A percentile compares a stretch with the other conserved stretches of the same genome.
These are phyloP conservation scores for Leptobrachium ailaonicum DNA, from an alignment of 2,113 vertebrate genomes.

Conservation along the genomic window DNA sequence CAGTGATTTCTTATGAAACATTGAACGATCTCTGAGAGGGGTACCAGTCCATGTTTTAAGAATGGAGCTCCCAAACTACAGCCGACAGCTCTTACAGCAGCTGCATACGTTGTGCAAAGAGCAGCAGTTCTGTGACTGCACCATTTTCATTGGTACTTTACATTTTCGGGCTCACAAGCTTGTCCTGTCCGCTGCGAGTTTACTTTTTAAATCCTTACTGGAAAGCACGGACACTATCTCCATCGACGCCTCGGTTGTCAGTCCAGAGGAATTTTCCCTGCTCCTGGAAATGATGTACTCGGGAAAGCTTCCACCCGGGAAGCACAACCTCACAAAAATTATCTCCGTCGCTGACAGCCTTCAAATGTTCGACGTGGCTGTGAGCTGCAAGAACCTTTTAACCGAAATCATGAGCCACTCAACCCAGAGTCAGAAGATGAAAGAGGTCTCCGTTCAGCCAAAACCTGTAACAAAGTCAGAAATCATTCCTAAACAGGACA, in stretches of 20 bases:
- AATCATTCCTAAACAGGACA: slow-evolving; percentile 26
- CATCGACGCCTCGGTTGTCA: slow-evolving; percentile 75
- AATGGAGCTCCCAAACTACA: slow-evolving; percentile 84
- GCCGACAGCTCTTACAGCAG: slow-evolving; percentile 83
- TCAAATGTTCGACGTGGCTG: slow-evolving; percentile 89
- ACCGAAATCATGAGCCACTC: slow-evolving; percentile 71
- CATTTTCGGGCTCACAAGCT: slow-evolving; percentile 82
- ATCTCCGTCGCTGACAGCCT: slow-evolving; percentile 81
- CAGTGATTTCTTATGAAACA: background rate
- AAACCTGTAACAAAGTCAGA: slow-evolving; percentile 38
- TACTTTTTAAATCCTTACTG: slow-evolving; percentile 83
- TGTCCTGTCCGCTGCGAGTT: slow-evolving; percentile 82
- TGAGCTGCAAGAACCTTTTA: slow-evolving; percentile 82
- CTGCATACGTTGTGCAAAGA: slow-evolving; percentile 78
- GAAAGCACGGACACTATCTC: slow-evolving; percentile 80
- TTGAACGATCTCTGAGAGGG: background rate
- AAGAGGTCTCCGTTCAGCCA: slow-evolving; percentile 48
- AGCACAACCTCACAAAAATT: slow-evolving; percentile 81
- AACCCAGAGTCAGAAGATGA: slow-evolving; percentile 48
- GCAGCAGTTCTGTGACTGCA: slow-evolving; percentile 83
- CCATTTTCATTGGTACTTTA: slow-evolving; percentile 72
- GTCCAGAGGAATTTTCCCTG: slow-evolving; percentile 79
- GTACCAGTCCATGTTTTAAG: background rate
- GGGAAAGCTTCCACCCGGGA: slow-evolving; percentile 78
- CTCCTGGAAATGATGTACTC: slow-evolving; percentile 84